Conservation (phyloP, 2,113 vertebrate genomes). For the Petrocephalus zakoni region DNA sequence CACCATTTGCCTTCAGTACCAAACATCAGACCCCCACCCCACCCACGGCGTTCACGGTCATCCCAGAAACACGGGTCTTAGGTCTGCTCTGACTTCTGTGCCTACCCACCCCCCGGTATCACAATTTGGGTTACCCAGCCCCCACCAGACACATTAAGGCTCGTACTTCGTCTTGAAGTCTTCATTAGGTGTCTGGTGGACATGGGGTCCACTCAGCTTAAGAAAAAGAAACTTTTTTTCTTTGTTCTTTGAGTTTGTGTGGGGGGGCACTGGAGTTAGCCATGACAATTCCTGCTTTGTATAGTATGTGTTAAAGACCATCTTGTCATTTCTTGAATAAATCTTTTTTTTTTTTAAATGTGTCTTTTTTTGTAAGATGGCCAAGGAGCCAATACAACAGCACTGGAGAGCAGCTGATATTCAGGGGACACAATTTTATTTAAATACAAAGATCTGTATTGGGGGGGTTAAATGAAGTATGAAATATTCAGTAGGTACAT, state of each 20-base stretch:
- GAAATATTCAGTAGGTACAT: background rate
- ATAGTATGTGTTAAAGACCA: slow-evolving; percentile 30
- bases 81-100: background rate
- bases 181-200: background rate
- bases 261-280: background rate
- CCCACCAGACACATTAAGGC: background rate
- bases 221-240: background rate
- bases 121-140: background rate
- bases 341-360: slow-evolving; percentile 22
- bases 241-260: too few relatives aligned
- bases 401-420: background rate
- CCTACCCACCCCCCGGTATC: background rate
- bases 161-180: background rate
- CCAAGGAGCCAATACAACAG: background rate
- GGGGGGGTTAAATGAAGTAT: background rate
- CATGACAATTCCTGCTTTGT: slow-evolving; percentile 22
- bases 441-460: background rate
- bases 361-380: background rate
- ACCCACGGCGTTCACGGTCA: background rate
- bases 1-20: background rate
- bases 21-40: background rate
- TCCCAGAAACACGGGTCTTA: background rate
- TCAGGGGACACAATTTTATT: background rate
- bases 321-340: slow-evolving; percentile 41
- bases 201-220: background rate